Percentiles rank a stretch among this genome's conserved stretches.
These are phyloP conservation scores for Nesogale talazaci DNA, from an alignment of 2,113 vertebrate species.

Conservation along the genomic window DNA sequence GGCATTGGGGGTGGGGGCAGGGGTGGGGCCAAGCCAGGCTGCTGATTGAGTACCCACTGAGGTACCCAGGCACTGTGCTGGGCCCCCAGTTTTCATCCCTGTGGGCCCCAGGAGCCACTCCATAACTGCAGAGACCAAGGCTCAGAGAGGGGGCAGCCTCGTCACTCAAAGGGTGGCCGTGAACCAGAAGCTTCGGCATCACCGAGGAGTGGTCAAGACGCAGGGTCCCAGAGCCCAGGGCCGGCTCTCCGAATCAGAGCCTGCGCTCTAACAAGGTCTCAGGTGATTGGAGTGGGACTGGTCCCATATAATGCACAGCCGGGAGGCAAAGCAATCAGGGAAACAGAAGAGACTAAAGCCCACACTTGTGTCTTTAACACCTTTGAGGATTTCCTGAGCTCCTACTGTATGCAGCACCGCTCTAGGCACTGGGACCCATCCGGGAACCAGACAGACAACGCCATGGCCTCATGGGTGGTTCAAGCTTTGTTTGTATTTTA, in stretches of 20 bases:
- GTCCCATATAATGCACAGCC: not conserved
- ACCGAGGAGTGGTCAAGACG: not conserved
- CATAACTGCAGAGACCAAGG: not conserved
- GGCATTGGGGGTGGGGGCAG: rapidly evolving
- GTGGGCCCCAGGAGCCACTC: not conserved
- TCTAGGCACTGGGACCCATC: too few species aligned
- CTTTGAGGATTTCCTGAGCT: not conserved
- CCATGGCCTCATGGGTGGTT: not conserved
- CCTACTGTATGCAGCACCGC: not conserved
- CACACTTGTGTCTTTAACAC: not conserved
- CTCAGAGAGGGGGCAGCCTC: not conserved
- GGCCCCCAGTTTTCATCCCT: not conserved
- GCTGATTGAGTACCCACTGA: not conserved
- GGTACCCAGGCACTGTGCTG: not conserved
- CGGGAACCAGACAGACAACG: not conserved
- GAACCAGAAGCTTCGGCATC: not conserved
- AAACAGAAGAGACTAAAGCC: not conserved
- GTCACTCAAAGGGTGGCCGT: not conserved
- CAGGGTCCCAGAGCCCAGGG: not conserved
- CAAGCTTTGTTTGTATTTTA: not conserved
- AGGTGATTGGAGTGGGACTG: rapidly evolving
- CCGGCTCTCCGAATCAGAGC: not conserved
- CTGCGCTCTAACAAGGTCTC: not conserved
- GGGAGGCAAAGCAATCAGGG: not conserved
- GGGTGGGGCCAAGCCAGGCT: not conserved